Evolutionary conservation across 2,797 vertebrate genomes (phyloP), one percentile per base, ranked within the genome.

Genomic region (Acanthurus leucopareius): DNA sequence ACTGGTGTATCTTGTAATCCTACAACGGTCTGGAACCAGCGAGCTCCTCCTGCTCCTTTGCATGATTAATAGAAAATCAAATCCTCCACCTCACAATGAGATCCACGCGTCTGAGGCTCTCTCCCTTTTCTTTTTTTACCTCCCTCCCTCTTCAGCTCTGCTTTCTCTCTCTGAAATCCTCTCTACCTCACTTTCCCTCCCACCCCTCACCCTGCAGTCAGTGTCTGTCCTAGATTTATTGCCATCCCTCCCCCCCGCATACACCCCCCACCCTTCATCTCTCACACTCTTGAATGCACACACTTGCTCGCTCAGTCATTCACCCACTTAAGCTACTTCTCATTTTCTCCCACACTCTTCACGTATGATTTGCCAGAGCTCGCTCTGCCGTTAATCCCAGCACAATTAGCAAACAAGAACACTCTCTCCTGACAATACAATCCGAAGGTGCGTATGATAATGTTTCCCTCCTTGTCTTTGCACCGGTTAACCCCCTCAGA

Each of bases 221-320:
- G 84, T 86, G 86, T 69, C 91, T 95, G 95, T 91, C 94, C 94
- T 93, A 95, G 92, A 94, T 95, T 95, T 88, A 87, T 86, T 79
- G 32, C 81, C 16, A 9, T 66, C 59, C 70, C 68, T 44, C 68
- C 49, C 48, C 61, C 45, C 48, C 61, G 4, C 25, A 25, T n/a
- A n/a, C n/a, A n/a, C n/a, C n/a, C n/a, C n/a, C n/a, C 25, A 25
- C 25, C 25, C 25, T 25, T 25, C 67, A 77, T 56, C 69, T 65
- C 77, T 2, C 76, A 78, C 62, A 67, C 65, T 81, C 73, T 72
- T 69, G 8, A 71, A 51, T 58, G 54, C 84, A 56, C 67, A 65
- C 76, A 47, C 40, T 75, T 47, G 58, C 83, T 69, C 60, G 13
- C 71, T 88, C 91, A 77, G 74, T 88, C 86, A 66, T 79, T 89